Percentiles rank a stretch among this genome's conserved stretches.
phyloP scores from a whole-genome alignment of 2,888 invertebrate species.

The Drosophila nigricruria region DNA sequence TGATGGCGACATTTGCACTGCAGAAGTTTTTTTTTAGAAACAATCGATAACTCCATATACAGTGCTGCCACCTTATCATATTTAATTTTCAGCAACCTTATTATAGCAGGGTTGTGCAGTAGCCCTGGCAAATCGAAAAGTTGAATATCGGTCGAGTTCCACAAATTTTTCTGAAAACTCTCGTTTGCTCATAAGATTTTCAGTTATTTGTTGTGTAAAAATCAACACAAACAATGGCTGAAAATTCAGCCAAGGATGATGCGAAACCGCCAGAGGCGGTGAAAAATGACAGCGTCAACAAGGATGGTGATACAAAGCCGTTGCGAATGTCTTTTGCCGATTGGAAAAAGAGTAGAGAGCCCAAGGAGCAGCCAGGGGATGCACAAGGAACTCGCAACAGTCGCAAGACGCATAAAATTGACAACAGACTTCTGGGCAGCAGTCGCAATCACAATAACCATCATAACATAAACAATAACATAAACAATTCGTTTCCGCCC shows the following conservation, averaged over 20 bases:
- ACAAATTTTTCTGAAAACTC: constrained; percentile 27
- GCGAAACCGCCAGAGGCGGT: constrained; percentile 10
- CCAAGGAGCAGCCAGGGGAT: constrained; percentile 29
- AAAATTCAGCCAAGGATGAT: constrained; percentile 35
- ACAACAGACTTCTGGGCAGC: constrained; percentile 26
- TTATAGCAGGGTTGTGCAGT: constrained; percentile 11
- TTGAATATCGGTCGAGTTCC: constrained; percentile 35
- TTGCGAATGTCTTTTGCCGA: constrained; percentile 71
- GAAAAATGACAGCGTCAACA: constrained; percentile 7
- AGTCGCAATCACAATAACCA: constrained; percentile 35
- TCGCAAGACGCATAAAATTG: constrained; percentile 28
- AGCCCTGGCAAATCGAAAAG: constrained; percentile 34
- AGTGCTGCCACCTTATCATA: background rate
- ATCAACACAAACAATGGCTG: constrained; percentile 54
- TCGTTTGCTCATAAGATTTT: constrained; percentile 9
- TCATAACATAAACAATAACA: constrained; percentile 32
- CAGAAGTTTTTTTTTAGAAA: background rate
- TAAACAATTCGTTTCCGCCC: constrained; percentile 39
- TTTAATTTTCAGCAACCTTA: background rate
- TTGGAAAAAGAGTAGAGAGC: constrained; percentile 73
- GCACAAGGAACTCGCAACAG: constrained; percentile 23
- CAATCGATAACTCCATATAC: background rate
- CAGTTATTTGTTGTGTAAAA: constrained; percentile 14
- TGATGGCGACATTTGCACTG: too few species aligned
- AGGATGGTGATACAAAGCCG: constrained; percentile 27